Conservation (phyloP, 2,888 invertebrate species). For the Xylophagus ater region DNA sequence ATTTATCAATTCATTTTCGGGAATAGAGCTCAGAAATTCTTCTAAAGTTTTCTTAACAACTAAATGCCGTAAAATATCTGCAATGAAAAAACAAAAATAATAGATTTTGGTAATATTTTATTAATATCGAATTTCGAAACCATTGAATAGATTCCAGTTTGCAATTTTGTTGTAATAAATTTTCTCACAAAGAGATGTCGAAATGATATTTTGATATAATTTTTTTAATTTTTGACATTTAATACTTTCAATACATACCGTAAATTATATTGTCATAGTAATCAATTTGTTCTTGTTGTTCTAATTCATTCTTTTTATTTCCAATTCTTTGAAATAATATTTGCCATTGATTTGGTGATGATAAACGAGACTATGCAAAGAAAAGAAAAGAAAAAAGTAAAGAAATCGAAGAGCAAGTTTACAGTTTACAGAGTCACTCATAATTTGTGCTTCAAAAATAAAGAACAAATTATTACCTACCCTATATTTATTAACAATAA, state of each 20-base stretch:
- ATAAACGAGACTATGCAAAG: conserved; percentile 30
- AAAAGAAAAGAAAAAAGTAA: conserved; percentile 9
- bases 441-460: no score
- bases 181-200: no score
- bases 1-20: conserved; percentile 25
- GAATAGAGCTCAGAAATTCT: conserved; percentile 35
- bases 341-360: conserved; percentile 36
- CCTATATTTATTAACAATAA: conserved; percentile 19
- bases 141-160: not conserved
- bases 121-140: no score
- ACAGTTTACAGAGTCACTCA: no score
- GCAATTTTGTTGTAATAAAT: no score
- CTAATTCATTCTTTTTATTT: conserved; percentile 29
- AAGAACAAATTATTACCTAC: no score
- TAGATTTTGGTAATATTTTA: not conserved
- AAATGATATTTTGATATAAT: no score
- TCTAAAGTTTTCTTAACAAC: conserved; percentile 33
- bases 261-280: conserved; percentile 12
- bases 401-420: no score
- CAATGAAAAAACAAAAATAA: not conserved
- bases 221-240: no score
- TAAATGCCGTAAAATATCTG: conserved; percentile 33
- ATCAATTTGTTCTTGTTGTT: conserved; percentile 3
- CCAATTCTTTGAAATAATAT: conserved; percentile 33
- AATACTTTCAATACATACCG: conserved; percentile 5